phyloP scores from a whole-genome alignment of 1,140 invertebrate species.

The Xylocopa sonorina region DNA sequence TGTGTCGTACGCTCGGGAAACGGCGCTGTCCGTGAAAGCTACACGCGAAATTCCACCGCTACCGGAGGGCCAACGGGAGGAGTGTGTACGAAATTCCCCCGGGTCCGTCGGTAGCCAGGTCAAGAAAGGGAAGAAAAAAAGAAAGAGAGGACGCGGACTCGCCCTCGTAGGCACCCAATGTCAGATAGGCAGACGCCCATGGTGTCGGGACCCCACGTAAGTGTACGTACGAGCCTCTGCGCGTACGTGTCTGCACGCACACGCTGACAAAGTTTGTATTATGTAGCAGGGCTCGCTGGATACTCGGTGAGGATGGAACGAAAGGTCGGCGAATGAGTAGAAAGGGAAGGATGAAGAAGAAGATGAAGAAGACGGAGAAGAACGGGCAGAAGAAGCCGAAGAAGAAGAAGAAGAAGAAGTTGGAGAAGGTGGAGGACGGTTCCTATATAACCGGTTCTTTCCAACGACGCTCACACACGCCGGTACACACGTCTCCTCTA shows the following conservation, averaged over 20 bases:
- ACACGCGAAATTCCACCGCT: constrained; percentile 57
- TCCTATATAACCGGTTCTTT: constrained; percentile 79
- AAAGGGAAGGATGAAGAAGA: constrained; percentile 29
- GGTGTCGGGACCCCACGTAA: constrained; percentile 64
- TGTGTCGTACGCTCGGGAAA: constrained; percentile 30
- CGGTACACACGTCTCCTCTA: constrained; percentile 43
- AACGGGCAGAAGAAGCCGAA: constrained; percentile 4
- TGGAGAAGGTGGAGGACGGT: constrained; percentile 71
- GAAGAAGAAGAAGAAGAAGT: constrained; percentile 55
- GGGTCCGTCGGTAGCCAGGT: constrained; percentile 61
- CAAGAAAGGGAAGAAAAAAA: constrained; percentile 56
- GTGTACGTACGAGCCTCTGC: constrained; percentile 53
- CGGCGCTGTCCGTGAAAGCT: constrained; percentile 45
- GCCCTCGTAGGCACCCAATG: constrained; percentile 65
- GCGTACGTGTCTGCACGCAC: constrained; percentile 8
- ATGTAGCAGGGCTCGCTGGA: constrained; percentile 70
- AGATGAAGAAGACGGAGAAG: constrained; percentile 27
- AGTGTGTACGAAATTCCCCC: constrained; percentile 34
- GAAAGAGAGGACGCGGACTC: constrained; percentile 61
- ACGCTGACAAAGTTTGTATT: constrained; percentile 44
- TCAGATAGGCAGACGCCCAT: constrained; percentile 67
- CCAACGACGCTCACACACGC: constrained; percentile 56
- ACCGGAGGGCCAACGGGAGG: constrained; percentile 28
- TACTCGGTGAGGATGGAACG: constrained; percentile 54
- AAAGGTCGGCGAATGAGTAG: constrained; percentile 60